Evolutionary conservation across 1,140 invertebrate species (phyloP), one percentile per base, ranked within the genome.

Genomic region (Aleiodes sp.): DNA sequence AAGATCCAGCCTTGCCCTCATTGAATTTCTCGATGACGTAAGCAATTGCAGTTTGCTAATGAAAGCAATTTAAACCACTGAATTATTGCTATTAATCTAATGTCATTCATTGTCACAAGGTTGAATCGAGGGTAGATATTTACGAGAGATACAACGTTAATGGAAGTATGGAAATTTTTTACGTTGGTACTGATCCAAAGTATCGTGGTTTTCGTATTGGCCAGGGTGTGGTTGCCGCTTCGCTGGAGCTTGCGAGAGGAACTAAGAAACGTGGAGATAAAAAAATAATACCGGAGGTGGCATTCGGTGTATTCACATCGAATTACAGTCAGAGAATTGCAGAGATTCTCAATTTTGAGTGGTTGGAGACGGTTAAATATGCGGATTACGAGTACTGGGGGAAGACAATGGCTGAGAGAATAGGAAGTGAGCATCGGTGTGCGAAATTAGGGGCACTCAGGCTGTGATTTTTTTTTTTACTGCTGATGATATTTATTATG

Each of bases 1-100:
- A 14, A 76, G 77, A 0, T 84, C 89, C n/a, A 87, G 87, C 12
- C 76, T 79, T 2, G 77, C 82, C 9, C 80, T 91, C 7, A 84
- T 90, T 75, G 74, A 89, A 64, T 89, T 89, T 73, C 88, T 90
- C 84, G 85, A 64, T 68, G 69, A 75, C 33, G 79, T 80, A 70
- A 80, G 78, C 16, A 59, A 24, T 43, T 43, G 26, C 8, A 24
- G 1, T 37, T 66, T 9, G 1, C 26, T 35, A 41, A 46, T 24
- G 24, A 4, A 24, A 14, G 21, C 29, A 43, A 57, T 29, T 60
- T 60, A 26, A 56, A 31, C 24, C 24, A 4, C 7, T 29, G 28
- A 52, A 24, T 33, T 19, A 4, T 35, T 56, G 10, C 52, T 33
- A 37, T 29, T 39, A 14, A 9, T 56, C 37, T 62, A n/a, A n/a